A percentile compares a stretch with the other conserved stretches of the same genome.
phyloP scores from a whole-genome alignment of 2,888 invertebrate genomes.

The Chirona hameri region DNA sequence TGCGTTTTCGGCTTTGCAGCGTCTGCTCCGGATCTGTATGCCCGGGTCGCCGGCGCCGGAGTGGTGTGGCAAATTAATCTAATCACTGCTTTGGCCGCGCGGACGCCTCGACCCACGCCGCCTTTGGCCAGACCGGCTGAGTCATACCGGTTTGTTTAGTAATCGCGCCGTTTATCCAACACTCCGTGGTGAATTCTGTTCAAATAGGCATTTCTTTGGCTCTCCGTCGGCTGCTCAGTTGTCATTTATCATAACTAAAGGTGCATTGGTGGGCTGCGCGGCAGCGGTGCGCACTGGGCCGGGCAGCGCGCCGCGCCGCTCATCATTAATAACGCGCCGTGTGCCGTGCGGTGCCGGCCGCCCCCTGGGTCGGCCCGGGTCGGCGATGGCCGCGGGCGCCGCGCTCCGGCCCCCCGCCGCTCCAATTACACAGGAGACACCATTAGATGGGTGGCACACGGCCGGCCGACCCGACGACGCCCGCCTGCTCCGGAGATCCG shows the following conservation, averaged over 20 bases:
- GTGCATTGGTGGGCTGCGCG: not conserved
- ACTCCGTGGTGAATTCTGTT: conserved; percentile 23
- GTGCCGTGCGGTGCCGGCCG: not conserved
- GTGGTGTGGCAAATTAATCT: conserved; percentile 28
- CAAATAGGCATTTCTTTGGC: conserved; percentile 25
- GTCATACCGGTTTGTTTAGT: conserved; percentile 26
- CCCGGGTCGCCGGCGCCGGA: not conserved
- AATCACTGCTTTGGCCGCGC: conserved; percentile 27
- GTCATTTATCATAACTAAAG: conserved; percentile 27
- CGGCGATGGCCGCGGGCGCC: not conserved
- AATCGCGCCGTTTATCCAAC: conserved; percentile 29
- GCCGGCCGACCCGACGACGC: too few species aligned
- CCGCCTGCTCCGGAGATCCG: too few species aligned
- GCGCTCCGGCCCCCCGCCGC: conserved; percentile 9
- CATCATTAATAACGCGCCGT: conserved; percentile 7
- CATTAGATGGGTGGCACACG: not conserved
- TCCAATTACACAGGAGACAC: not conserved
- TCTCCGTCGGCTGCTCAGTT: not conserved
- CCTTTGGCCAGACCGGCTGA: conserved; percentile 1
- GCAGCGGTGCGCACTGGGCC: not conserved
- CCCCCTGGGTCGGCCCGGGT: not conserved
- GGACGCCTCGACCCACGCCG: conserved; percentile 3
- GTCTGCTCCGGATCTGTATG: not conserved
- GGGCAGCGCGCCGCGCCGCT: not conserved
- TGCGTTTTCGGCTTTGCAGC: not conserved